Base-by-base conservation (phyloP, 1,140 invertebrate genomes). In the Meloidogyne chitwoodi region DNA sequence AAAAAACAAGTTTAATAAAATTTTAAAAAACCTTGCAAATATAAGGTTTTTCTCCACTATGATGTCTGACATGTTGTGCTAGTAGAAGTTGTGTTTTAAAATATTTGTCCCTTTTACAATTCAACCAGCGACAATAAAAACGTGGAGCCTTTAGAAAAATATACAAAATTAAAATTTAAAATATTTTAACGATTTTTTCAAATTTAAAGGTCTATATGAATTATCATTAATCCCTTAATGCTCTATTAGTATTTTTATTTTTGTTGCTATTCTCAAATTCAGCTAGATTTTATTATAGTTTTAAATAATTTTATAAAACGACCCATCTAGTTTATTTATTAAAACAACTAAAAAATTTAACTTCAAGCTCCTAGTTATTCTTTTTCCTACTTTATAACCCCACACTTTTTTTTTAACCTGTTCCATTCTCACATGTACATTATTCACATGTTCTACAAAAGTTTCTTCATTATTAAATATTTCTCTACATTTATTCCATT, bases 81-180 rank as follows among this genome's bases (percentile, higher is more conserved):
- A 99, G 89, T 96, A 99, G 99, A 88, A 99, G 99, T 84, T 97
- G 95, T 0, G 96, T 96, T 88, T 98, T 98, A 87, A 99, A 99
- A 1, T 96, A 95, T 3, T 71, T 68, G n/a, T 56, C 56, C 5
- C 81, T 80, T 31, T 78, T 48, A 66, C 81, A 82, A 11, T 27
- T 65, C 22, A n/a, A 11, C 81, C 81, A 82, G 4, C 73, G 68
- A 63, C 81, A 82, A 26, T 19, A 68, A 34, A 79, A 78, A 34
- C 29, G 41, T 63, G 71, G 71, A 29, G 71, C 34, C 68, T 70
- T 8, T 22, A n/a, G n/a, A n/a, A n/a, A n/a, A n/a, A n/a, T 34
- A 68, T 6, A n/a, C n/a, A n/a, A n/a, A n/a, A 10, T 68, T 34
- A 8, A 41, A 12, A 34, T 34, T 2, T 12, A 34, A 38, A 38